Conservation (phyloP, 2,888 invertebrate genomes). For the Panzeria rudis region DNA sequence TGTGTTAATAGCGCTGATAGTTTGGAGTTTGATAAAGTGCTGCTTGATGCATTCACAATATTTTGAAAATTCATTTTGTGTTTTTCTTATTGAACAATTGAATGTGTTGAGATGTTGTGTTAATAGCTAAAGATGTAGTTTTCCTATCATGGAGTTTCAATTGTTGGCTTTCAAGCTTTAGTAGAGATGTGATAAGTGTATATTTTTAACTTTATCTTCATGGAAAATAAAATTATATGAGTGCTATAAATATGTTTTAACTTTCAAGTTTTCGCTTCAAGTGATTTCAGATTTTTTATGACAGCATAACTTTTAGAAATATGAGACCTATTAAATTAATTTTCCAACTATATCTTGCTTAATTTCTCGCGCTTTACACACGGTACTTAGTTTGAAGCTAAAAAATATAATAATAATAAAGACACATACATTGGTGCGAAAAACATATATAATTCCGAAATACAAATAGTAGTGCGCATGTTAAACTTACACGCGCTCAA, state of each 20-base stretch:
- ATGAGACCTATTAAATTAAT: no score
- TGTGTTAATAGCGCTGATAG: slow-evolving; percentile 61
- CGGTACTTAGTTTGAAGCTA: no score
- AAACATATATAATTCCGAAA: no score
- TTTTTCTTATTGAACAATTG: slow-evolving; percentile 30
- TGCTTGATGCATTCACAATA: slow-evolving; percentile 59
- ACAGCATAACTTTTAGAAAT: neutral
- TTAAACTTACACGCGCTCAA: no score
- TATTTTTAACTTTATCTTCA: neutral
- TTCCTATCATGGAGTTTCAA: slow-evolving; percentile 4
- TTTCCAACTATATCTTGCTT: no score
- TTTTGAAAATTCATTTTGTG: slow-evolving; percentile 46
- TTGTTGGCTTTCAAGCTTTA: slow-evolving; percentile 23
- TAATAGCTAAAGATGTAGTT: neutral
- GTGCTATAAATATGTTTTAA: neutral
- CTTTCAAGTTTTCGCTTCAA: neutral
- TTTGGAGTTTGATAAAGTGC: slow-evolving; percentile 45
- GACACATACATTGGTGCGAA: no score
- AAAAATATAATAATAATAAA: no score
- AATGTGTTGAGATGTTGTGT: slow-evolving; percentile 60
- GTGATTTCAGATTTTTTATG: neutral
- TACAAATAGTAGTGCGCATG: no score
- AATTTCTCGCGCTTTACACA: no score
- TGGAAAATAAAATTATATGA: neutral
- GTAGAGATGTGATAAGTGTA: neutral